Conservation (phyloP, 2,797 vertebrate genomes). For the Anolis apletophallus region DNA sequence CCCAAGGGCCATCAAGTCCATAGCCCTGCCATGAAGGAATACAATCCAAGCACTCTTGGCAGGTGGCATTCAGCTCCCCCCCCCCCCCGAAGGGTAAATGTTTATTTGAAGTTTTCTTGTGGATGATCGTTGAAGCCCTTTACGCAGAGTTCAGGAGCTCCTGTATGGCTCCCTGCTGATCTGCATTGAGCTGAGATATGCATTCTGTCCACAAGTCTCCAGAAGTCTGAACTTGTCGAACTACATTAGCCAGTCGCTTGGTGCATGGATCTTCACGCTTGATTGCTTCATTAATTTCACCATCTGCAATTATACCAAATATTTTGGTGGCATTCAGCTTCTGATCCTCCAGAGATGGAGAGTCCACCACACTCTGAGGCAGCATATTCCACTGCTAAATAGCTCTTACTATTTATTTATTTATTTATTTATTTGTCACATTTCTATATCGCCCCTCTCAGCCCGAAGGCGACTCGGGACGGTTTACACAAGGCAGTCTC, state of each 20-base stretch:
- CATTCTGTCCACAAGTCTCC: slow-evolving; percentile 96
- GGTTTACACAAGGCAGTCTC: too few relatives aligned
- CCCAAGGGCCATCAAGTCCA: too few relatives aligned
- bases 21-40: too few relatives aligned
- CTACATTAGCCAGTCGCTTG: slow-evolving; percentile 93
- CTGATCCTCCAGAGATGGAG: too few relatives aligned
- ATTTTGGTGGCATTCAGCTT: slow-evolving; percentile 84
- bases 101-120: slow-evolving; percentile 85
- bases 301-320: slow-evolving; percentile 96
- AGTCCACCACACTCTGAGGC: too few relatives aligned
- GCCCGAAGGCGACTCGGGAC: too few relatives aligned
- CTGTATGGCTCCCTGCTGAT: slow-evolving; percentile 96
- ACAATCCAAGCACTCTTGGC: too few relatives aligned
- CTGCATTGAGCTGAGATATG: slow-evolving; percentile 91
- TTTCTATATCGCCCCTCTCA: too few relatives aligned
- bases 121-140: slow-evolving; percentile 81
- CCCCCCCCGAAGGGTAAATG: slow-evolving; percentile 83
- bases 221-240: slow-evolving; percentile 97
- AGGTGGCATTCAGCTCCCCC: too few relatives aligned
- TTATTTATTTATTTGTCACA: too few relatives aligned
- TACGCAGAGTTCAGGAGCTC: slow-evolving; percentile 95
- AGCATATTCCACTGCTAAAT: too few relatives aligned
- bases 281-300: slow-evolving; percentile 92
- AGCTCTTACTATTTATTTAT: too few relatives aligned
- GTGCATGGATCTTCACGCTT: slow-evolving; percentile 94